Evolutionary conservation across 1,140 invertebrate genomes (phyloP), one percentile per base, ranked within the genome.

Genomic region (Micrasema longulum): DNA sequence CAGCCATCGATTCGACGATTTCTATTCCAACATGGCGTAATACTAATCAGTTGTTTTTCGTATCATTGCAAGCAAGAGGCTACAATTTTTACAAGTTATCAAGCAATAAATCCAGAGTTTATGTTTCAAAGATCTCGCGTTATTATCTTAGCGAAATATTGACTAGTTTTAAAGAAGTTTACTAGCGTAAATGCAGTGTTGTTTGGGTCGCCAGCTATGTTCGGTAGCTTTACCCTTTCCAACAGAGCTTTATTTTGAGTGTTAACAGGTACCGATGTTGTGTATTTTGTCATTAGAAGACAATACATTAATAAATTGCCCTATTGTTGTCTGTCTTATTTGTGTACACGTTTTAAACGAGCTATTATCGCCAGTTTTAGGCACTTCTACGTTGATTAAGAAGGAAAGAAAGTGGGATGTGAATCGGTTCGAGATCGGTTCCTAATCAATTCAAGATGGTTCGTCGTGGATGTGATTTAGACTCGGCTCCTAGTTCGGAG

Each of bases 1-100:
- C 43, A 16, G n/a, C 43, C n/a, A 45, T 45, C n/a, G 43, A 45
- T 45, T 45, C 12, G 43, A 31, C 78, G 75, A 78, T 77, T 78
- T 79, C 78, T 80, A 83, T 60, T 69, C 81, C 82, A 84, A 84
- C 80, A 84, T 84, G 83, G 83, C 83, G 80, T 79, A 78, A 66
- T 73, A 73, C 48, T 77, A 77, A 78, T 78, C 78, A 79, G 76
- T 79, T 79, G 76, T 78, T 79, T 70, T 72, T 35, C 14, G n/a
- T 71, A 64, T 53, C 43, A 48, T 26, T 12, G 43, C 47, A 3
- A n/a, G 50, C n/a, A 22, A 50, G 35, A 64, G 47, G 16, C 31
- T 64, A 35, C 35, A 18, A 43, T 68, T 69, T 69, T 69, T 53
- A 26, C 47, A n/a, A 48, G n/a, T 48, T 65, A 18, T 36, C 6